Conservation (phyloP, 2,888 invertebrate genomes). For the Tenodera sinensis region DNA sequence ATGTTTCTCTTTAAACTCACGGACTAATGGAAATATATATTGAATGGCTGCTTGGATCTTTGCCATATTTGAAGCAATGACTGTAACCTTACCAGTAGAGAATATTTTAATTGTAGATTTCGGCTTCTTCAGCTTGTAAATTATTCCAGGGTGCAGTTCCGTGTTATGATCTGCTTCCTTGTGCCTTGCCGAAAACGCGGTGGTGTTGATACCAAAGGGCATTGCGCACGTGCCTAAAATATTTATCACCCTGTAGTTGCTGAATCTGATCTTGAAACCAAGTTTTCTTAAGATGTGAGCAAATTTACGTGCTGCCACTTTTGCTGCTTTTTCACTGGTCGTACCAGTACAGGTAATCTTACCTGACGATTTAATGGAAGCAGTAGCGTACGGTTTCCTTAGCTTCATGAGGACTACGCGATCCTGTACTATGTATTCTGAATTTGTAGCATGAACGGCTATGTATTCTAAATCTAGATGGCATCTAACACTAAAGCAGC, state of each 20-base stretch:
- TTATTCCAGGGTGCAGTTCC: too few species aligned
- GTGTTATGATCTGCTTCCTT: constrained; percentile 86
- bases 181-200: constrained; percentile 83
- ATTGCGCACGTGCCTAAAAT: constrained; percentile 96
- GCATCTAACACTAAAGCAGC: too few species aligned
- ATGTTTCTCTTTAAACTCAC: too few species aligned
- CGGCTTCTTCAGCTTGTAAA: too few species aligned
- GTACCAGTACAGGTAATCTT: constrained; percentile 94
- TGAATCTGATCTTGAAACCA: constrained; percentile 83
- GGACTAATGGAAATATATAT: too few species aligned
- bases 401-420: constrained; percentile 98
- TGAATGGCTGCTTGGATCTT: too few species aligned
- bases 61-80: too few species aligned
- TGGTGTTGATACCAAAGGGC: constrained; percentile 95
- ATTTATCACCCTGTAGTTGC: constrained; percentile 94
- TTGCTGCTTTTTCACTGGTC: constrained; percentile 79
- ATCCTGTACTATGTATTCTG: too few species aligned
- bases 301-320: constrained; percentile 85
- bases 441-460: too few species aligned
- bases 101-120: too few species aligned
- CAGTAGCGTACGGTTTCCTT: constrained; percentile 90
- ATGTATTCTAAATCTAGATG: too few species aligned
- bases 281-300: constrained; percentile 89
- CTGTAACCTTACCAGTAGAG: too few species aligned
- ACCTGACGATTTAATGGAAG: constrained; percentile 98